Base-by-base conservation (phyloP, 2,888 invertebrate species). In the Acleris sparsana region DNA sequence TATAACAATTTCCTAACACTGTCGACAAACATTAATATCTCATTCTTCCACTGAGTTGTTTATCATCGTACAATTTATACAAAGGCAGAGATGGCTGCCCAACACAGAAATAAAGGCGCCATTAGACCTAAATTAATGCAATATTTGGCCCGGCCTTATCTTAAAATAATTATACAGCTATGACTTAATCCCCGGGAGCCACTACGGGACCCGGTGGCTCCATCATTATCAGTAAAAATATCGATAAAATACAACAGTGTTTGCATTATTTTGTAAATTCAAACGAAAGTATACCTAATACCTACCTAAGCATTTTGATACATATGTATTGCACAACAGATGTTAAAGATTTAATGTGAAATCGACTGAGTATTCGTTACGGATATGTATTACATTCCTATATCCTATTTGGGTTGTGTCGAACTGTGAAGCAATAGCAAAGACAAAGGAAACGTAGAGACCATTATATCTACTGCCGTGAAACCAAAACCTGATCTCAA, bases 1-100 rank as follows among this genome's bases (percentile, higher is more conserved):
- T 93, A 93, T 93, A 93, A 93, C 93, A 92, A 93, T 92, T 93
- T 93, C 92, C 92, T 92, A 92, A 92, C 92, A 92, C 92, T 92
- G 92, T 89, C 87, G 89, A 89, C 90, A 86, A 91, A 91, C 90
- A 92, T 91, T 86, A 87, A 89, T 88, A 86, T 84, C 85, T 84
- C 89, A 91, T 87, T 89, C 91, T 89, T 85, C 88, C 92, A 90
- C 89, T 88, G 89, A 91, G 90, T 89, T 91, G 90, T 86, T 89
- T 73, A 82, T 82, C 86, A 84, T 75, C 82, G 84, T 81, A 86
- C 86, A 85, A 78, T 85, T 80, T 82, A 80, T 85, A 88, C 87
- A 89, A 84, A 80, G 85, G 84, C 87, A 87, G 84, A 82, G 76
- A 73, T 77, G 82, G 77, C 86, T 84, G 87, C 87, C 87, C 77